Conservation (phyloP, 1,140 invertebrate genomes). For the Holotrichia oblita region DNA sequence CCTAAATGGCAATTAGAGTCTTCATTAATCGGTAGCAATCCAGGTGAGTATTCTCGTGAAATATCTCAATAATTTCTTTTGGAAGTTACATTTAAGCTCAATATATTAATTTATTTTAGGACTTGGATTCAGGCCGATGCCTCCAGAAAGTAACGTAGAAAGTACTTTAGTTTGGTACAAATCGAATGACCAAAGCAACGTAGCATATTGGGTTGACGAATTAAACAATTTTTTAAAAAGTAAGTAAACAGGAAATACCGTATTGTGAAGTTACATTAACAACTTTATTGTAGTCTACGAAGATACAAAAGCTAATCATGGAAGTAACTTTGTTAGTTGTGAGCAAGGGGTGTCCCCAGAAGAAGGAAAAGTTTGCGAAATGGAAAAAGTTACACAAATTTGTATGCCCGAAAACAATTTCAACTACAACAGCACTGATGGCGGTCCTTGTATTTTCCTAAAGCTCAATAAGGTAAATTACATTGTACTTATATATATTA, state of each 20-base stretch:
- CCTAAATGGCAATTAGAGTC: slow-evolving; percentile 87
- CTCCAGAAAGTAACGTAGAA: slow-evolving; percentile 82
- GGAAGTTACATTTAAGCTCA: not conserved
- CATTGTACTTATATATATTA: no score
- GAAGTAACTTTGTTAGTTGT: slow-evolving; percentile 72
- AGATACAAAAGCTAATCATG: slow-evolving; percentile 70
- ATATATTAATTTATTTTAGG: slow-evolving; percentile 65
- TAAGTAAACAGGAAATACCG: slow-evolving; percentile 60
- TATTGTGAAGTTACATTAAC: not conserved
- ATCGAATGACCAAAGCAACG: slow-evolving; percentile 76
- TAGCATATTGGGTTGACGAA: slow-evolving; percentile 79
- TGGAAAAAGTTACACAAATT: slow-evolving; percentile 70
- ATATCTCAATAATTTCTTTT: not conserved
- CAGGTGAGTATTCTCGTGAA: slow-evolving; percentile 69
- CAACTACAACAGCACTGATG: slow-evolving; percentile 72
- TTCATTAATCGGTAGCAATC: slow-evolving; percentile 91
- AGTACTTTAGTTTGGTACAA: slow-evolving; percentile 95
- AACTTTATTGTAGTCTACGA: slow-evolving; percentile 68
- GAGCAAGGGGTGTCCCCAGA: slow-evolving; percentile 67
- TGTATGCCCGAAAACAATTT: slow-evolving; percentile 74
- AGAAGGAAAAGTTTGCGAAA: slow-evolving; percentile 75
- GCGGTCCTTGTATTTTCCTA: slow-evolving; percentile 80
- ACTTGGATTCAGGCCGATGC: slow-evolving; percentile 90
- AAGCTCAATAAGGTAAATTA: slow-evolving; percentile 83
- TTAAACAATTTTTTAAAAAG: slow-evolving; percentile 78